Base-by-base conservation (phyloP, 2,888 invertebrate genomes). In the Thereva nobilitata region DNA sequence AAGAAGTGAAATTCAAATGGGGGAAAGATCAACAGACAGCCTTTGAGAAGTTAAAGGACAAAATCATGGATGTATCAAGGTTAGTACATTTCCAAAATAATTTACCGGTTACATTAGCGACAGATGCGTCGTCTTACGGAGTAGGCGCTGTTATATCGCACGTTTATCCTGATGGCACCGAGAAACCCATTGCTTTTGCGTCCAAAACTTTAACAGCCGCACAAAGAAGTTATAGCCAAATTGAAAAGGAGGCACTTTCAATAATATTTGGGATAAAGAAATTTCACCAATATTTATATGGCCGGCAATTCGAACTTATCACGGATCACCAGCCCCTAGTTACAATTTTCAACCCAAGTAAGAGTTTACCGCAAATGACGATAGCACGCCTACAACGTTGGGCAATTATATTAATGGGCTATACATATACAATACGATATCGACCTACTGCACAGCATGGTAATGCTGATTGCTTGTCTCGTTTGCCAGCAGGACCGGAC, bases 81-180 rank as follows among this genome's bases (percentile, higher is more conserved):
- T n/a, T n/a, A n/a, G n/a, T n/a, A n/a, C n/a, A n/a, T n/a, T n/a
- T n/a, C n/a, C n/a, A n/a, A n/a, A n/a, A n/a, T n/a, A n/a, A n/a
- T n/a, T n/a, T n/a, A n/a, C n/a, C n/a, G n/a, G n/a, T n/a, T n/a
- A n/a, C n/a, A n/a, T n/a, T n/a, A n/a, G n/a, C n/a, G n/a, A n/a
- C n/a, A n/a, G n/a, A n/a, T n/a, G n/a, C n/a, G n/a, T n/a, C n/a
- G n/a, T n/a, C n/a, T n/a, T n/a, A n/a, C n/a, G n/a, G n/a, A n/a
- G n/a, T n/a, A n/a, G n/a, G n/a, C n/a, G n/a, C n/a, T n/a, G 68
- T 10, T 74, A 72, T 67, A 66, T 75, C 9, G 75, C 73, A 4
- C 66, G 34, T 5, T 5, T 1, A 2, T 9, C 5, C 45, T 9
- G 1, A 3, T 5, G 10, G 7, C 5, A 10, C 9, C 34, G n/a